Conservation (phyloP, 2,888 invertebrate genomes). For the Xestoiulus laeticollis region DNA sequence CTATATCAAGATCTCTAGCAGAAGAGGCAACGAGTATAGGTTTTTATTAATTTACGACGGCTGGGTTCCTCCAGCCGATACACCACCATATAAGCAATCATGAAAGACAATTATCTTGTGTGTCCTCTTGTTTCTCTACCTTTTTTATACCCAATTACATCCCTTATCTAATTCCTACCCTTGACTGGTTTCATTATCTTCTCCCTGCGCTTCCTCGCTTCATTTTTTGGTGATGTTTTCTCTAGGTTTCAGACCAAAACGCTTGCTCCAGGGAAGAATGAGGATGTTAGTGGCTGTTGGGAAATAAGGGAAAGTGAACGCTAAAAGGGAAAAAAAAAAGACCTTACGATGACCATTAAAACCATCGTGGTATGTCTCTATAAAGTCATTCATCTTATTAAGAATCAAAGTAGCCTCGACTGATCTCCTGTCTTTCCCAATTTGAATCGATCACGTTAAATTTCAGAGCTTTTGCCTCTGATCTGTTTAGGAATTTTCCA, state of each 20-base stretch:
- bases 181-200: constrained; percentile 46
- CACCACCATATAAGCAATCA: constrained; percentile 23
- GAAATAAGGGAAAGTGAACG: constrained; percentile 5
- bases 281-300: not conserved
- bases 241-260: not conserved
- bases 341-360: not conserved
- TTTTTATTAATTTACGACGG: constrained; percentile 44
- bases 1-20: not conserved
- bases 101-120: constrained; percentile 21
- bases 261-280: constrained; percentile 44
- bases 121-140: constrained; percentile 2
- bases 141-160: constrained; percentile 44
- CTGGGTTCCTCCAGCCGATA: constrained; percentile 18
- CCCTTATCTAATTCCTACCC: constrained; percentile 46
- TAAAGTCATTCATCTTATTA: constrained; percentile 46
- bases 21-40: not conserved
- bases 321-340: not conserved
- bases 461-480: constrained; percentile 41
- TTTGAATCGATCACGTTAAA: constrained; percentile 41
- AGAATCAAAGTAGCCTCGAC: constrained; percentile 40
- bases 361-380: constrained; percentile 22
- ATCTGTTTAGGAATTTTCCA: not conserved
- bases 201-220: constrained; percentile 7
- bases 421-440: constrained; percentile 36
- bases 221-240: constrained; percentile 27